A percentile compares a stretch with the other conserved stretches of the same genome.
phyloP scores from a whole-genome alignment of 2,113 vertebrate genomes.

The Aspiorhynchus laticeps region DNA sequence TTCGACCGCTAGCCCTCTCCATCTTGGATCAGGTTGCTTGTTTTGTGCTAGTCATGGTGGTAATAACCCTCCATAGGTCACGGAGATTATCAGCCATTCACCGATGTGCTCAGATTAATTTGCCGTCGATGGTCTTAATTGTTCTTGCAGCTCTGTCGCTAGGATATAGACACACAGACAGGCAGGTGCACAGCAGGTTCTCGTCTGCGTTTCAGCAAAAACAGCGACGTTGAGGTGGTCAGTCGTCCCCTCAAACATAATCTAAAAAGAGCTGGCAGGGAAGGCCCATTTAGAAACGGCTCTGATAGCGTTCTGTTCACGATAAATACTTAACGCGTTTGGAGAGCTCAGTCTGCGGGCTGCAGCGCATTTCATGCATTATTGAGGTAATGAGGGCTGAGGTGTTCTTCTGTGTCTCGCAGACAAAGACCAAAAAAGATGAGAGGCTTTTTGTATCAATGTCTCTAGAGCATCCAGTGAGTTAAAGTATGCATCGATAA shows the following conservation, averaged over 20 bases:
- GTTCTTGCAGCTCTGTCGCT: background rate
- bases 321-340: slow-evolving; percentile 59
- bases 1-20: background rate
- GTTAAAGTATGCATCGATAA: background rate
- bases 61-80: slow-evolving; percentile 38
- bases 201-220: background rate
- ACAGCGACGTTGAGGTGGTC: slow-evolving; percentile 15
- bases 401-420: slow-evolving; percentile 54
- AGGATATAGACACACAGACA: background rate
- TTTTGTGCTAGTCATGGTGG: slow-evolving; percentile 6
- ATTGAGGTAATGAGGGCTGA: slow-evolving; percentile 63
- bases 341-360: slow-evolving; percentile 45
- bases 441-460: slow-evolving; percentile 33
- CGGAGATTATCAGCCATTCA: slow-evolving; percentile 30
- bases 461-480: background rate
- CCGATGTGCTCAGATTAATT: slow-evolving; percentile 26
- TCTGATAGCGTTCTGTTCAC: slow-evolving; percentile 51
- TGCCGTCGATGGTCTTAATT: slow-evolving; percentile 19
- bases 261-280: slow-evolving; percentile 47
- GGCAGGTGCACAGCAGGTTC: slow-evolving; percentile 8
- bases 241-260: slow-evolving; percentile 33
- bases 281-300: slow-evolving; percentile 52
- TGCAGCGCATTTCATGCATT: slow-evolving; percentile 64
- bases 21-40: slow-evolving; percentile 1
- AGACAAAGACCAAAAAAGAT: slow-evolving; percentile 51